Evolutionary conservation across 1,140 invertebrate genomes (phyloP).

Genomic region (Macrobrachium rosenbergii): DNA sequence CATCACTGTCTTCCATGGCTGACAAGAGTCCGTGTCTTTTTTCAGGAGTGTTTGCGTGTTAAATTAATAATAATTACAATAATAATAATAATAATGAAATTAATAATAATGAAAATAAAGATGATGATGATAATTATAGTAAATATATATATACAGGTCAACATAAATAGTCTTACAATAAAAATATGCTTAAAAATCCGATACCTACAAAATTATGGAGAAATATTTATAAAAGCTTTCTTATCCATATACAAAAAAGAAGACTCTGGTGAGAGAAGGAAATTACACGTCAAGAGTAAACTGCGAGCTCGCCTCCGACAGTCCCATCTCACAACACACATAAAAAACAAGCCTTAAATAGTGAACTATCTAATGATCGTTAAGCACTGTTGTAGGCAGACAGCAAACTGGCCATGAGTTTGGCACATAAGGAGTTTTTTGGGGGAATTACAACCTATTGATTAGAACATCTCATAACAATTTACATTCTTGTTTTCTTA

Average conservation of each 20-base stretch:
- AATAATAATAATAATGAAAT: constrained; percentile 34
- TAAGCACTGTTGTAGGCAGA: no score
- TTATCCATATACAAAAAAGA: constrained; percentile 13
- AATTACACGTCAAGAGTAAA: no score
- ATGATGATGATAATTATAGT: constrained; percentile 50
- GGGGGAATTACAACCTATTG: no score
- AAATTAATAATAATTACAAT: constrained; percentile 49
- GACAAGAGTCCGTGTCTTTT: constrained; percentile 61
- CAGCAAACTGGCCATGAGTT: no score
- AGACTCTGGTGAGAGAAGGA: no score
- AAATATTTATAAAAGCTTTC: constrained; percentile 33
- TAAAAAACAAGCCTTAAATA: no score
- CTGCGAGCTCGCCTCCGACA: no score
- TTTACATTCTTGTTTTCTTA: no score
- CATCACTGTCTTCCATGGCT: constrained; percentile 55
- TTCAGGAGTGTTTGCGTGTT: constrained; percentile 58
- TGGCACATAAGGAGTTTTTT: no score
- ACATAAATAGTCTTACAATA: constrained; percentile 33
- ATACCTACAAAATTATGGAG: constrained; percentile 48
- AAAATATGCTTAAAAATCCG: constrained; percentile 36
- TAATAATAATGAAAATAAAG: constrained; percentile 38
- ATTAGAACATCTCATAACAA: no score
- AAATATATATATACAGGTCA: constrained; percentile 49
- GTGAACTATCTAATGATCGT: no score
- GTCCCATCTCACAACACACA: no score